These are phyloP conservation scores for Apoda limacodes DNA, from an alignment of 2,888 invertebrate genomes.

Conservation along the genomic window DNA sequence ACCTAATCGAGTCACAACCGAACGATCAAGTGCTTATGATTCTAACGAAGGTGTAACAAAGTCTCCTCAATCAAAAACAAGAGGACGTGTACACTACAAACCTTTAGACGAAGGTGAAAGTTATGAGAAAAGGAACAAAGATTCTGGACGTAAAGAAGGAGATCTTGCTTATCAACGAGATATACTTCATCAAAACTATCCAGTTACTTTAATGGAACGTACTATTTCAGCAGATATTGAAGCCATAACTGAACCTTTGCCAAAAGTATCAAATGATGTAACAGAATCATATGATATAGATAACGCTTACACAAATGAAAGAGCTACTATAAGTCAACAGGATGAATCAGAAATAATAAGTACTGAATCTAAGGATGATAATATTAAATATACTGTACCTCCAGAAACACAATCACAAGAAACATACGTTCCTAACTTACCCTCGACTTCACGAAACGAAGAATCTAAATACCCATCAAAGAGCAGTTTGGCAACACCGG, in stretches of 20 bases:
- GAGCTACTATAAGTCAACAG: conserved; percentile 38
- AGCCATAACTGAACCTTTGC: conserved; percentile 51
- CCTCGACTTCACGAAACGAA: conserved; percentile 31
- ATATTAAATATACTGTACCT: conserved; percentile 25
- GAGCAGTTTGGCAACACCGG: conserved; percentile 35
- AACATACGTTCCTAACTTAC: conserved; percentile 31
- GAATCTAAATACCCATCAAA: conserved; percentile 36
- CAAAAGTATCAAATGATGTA: conserved; percentile 29
- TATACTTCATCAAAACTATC: conserved; percentile 73
- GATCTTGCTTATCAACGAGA: conserved; percentile 73
- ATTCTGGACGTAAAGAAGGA: conserved; percentile 37
- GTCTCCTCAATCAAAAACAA: conserved; percentile 42
- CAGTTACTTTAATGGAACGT: conserved; percentile 65
- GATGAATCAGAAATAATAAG: too few relatives aligned
- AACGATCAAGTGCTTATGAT: conserved; percentile 37
- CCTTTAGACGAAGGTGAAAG: conserved; percentile 46
- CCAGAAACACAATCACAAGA: conserved; percentile 34
- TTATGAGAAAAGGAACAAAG: conserved; percentile 41
- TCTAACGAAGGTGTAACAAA: conserved; percentile 45
- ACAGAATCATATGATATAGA: conserved; percentile 45
- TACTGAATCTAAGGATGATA: conserved; percentile 31
- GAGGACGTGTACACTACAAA: conserved; percentile 67
- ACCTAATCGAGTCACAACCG: conserved; percentile 50
- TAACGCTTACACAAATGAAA: conserved; percentile 56
- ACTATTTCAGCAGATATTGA: conserved; percentile 58